phyloP scores from a whole-genome alignment of 2,113 vertebrate genomes.

The Rattus rattus region DNA sequence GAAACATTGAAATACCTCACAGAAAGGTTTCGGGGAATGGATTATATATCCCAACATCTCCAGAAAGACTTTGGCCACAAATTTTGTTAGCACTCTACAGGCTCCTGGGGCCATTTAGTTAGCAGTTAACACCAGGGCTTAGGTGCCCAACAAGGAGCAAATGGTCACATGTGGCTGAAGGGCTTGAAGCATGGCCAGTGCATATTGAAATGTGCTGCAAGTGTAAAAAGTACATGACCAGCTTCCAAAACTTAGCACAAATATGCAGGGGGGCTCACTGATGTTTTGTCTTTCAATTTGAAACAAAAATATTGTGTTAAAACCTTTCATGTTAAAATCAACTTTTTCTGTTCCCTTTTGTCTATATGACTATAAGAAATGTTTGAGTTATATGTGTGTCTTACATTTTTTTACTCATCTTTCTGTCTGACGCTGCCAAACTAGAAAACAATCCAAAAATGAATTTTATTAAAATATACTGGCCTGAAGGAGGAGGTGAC shows the following conservation, averaged over 20 bases:
- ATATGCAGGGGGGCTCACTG: background rate
- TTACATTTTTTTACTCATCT: slow-evolving; percentile 1
- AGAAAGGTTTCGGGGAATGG: background rate
- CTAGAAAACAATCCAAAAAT: slow-evolving; percentile 10
- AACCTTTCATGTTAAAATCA: background rate
- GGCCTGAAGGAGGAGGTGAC: background rate
- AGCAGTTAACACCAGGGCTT: background rate
- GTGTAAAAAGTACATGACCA: background rate
- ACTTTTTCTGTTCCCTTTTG: slow-evolving; percentile 36
- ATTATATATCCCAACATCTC: slow-evolving; percentile 27
- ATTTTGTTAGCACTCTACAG: background rate
- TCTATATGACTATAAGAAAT: slow-evolving; percentile 43
- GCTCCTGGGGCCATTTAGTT: slow-evolving; percentile 46
- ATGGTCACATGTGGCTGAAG: background rate
- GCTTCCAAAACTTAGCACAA: background rate
- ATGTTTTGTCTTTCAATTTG: background rate
- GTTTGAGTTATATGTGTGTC: background rate
- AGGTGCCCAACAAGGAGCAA: background rate
- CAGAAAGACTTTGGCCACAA: slow-evolving; percentile 52
- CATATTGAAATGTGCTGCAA: background rate
- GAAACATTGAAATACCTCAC: slow-evolving; percentile 31
- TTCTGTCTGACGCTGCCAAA: slow-evolving; percentile 17
- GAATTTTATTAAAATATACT: slow-evolving; percentile 40
- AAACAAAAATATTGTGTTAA: slow-evolving; percentile 21
- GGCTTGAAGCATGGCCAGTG: background rate